A percentile compares a stretch with the other conserved stretches of the same genome.
These are phyloP conservation scores for Periophthalmus modestus DNA, from an alignment of 2,113 vertebrate species.

Conservation along the genomic window DNA sequence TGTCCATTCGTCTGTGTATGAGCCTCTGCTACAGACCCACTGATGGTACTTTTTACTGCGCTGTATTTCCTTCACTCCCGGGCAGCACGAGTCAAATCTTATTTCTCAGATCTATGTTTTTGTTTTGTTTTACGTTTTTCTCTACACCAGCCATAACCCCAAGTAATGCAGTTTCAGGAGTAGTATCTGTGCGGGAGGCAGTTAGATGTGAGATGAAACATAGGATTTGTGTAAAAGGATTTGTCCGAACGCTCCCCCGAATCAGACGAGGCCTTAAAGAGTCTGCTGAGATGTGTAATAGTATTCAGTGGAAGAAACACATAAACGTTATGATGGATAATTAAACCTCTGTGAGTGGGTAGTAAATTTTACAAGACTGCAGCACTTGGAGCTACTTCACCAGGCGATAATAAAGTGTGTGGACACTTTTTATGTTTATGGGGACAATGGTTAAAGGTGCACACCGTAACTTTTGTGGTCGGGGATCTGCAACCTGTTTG, in stretches of 20 bases:
- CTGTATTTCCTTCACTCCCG: too few species aligned
- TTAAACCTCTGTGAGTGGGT: slow-evolving; percentile 1
- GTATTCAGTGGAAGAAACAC: neutral
- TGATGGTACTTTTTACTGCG: too few species aligned
- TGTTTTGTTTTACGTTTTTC: neutral
- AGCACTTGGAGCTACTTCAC: neutral
- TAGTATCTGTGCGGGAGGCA: slow-evolving; percentile 19
- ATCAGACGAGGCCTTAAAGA: neutral
- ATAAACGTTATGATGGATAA: neutral
- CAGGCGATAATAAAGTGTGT: neutral
- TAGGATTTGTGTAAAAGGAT: neutral
- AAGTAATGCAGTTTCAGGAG: slow-evolving; percentile 7
- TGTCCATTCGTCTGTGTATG: too few species aligned
- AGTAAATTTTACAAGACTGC: neutral
- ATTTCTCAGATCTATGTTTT: neutral
- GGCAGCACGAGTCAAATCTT: too few species aligned
- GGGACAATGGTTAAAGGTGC: neutral
- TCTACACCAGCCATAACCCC: slow-evolving; percentile 6
- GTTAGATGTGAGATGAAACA: neutral
- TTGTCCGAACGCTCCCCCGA: neutral
- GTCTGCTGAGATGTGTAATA: neutral
- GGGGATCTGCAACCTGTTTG: neutral
- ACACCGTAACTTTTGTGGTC: neutral
- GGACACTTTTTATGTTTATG: neutral
- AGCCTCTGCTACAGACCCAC: too few species aligned